Evolutionary conservation across 2,888 invertebrate genomes (phyloP), one percentile per base, ranked within the genome.

Genomic region (Bedellia somnulentella): DNA sequence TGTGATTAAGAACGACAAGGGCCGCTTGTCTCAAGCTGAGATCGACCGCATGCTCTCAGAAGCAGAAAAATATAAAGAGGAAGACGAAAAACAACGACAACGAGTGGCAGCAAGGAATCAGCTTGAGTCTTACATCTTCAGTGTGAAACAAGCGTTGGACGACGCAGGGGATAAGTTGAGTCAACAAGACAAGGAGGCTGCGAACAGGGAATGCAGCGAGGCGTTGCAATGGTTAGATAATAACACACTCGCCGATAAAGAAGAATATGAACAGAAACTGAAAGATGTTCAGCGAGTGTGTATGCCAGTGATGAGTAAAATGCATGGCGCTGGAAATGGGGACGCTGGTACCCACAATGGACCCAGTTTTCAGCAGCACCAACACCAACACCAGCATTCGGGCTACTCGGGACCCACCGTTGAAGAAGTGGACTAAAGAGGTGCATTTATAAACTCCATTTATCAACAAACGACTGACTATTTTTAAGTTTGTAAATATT

Each of bases 1-100:
- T 36, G 85, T 85, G 22, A 92, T 91, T 43, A 87, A 86, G 50
- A 91, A 90, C 59, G 88, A 90, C 62, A 88, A 85, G 47, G 88
- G 89, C 1, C 78, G 90, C 4, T 63, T 91, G 29, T 86, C 87
- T 5, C 87, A 89, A 50, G 84, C 84, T 14, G 90, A 91, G 48
- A 90, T 91, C 40, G 89, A 91, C 35, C 78, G 84, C 37, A 90
- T 89, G 89, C 56, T 89, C 24, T 57, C 78, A 2, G 87, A 89
- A 37, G 88, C 89, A 0, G 88, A 89, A 45, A 75, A 70, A 25
- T 89, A 85, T 54, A 80, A 81, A 29, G 86, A 83, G 22, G 87
- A 88, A 47, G 88, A 89, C 47, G 82, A 84, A 28, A 78, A 79
- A 33, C 85, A 86, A 40, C 71, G 81, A 4, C 82, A 86, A 36